A percentile compares a stretch with the other conserved stretches of the same genome.
phyloP scores from a whole-genome alignment of 2,797 vertebrate genomes.

The Poecilia velifera region DNA sequence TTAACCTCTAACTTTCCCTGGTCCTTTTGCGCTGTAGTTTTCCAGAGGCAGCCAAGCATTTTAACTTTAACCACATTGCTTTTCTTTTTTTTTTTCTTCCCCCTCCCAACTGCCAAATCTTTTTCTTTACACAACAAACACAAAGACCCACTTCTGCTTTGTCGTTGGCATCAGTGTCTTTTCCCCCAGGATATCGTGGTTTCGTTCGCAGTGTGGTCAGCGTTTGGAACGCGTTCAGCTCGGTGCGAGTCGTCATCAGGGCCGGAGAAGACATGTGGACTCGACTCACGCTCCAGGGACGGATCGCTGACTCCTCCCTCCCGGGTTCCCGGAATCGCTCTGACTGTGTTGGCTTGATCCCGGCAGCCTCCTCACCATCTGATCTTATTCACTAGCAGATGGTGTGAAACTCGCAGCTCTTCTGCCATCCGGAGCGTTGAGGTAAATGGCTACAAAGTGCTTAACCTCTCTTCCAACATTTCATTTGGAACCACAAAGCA shows the following conservation, averaged over 20 bases:
- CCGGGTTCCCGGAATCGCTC: background rate
- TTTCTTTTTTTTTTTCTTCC: background rate
- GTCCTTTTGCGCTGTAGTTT: background rate
- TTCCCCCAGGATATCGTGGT: background rate
- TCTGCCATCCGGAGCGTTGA: conserved; percentile 8
- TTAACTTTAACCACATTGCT: background rate
- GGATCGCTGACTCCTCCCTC: background rate
- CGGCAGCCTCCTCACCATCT: conserved; percentile 30
- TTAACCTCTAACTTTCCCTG: background rate
- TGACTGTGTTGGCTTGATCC: background rate
- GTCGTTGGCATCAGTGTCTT: background rate
- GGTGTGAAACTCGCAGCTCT: conserved; percentile 19
- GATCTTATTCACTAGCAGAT: conserved; percentile 37
- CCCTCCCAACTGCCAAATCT: background rate
- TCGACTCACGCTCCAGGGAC: background rate
- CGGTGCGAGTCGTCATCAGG: background rate
- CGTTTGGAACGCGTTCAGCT: background rate
- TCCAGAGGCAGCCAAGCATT: background rate
- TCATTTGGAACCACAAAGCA: background rate
- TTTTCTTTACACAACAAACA: background rate
- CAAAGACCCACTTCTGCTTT: background rate
- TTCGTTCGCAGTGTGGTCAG: background rate
- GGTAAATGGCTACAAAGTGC: background rate
- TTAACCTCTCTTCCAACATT: background rate
- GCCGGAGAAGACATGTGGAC: background rate